Conservation (phyloP, 2,113 vertebrate genomes). For the Picathartes gymnocephalus region DNA sequence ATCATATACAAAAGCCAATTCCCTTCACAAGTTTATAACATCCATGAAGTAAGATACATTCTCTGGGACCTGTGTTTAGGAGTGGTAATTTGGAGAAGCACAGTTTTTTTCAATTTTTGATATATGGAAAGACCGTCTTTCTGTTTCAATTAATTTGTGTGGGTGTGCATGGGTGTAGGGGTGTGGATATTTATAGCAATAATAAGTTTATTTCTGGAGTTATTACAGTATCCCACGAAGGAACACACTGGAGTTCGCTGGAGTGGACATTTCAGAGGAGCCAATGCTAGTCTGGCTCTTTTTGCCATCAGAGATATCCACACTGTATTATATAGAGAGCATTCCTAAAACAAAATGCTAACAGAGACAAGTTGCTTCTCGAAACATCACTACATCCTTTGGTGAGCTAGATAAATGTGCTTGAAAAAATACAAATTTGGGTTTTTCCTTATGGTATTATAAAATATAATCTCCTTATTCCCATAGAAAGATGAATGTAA, state of each 20-base stretch:
- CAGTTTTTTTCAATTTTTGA: background rate
- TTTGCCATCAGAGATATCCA: background rate
- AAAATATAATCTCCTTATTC: background rate
- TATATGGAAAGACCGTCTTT: background rate
- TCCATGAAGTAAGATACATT: background rate
- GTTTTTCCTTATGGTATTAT: background rate
- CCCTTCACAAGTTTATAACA: no score
- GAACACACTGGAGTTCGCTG: background rate
- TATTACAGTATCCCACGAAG: background rate
- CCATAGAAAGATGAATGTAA: background rate
- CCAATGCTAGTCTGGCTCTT: background rate
- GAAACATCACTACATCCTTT: background rate
- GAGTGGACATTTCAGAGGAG: background rate
- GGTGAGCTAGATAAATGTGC: background rate
- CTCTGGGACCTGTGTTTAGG: background rate
- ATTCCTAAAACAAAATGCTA: background rate
- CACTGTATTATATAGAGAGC: background rate
- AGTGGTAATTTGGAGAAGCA: background rate
- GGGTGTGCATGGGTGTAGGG: background rate
- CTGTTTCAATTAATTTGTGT: background rate
- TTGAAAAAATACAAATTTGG: background rate
- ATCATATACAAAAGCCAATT: no score
- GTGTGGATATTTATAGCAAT: background rate
- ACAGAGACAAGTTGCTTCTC: background rate
- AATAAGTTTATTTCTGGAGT: background rate